phyloP scores from a whole-genome alignment of 2,888 invertebrate species.

The Oasisia sp. region DNA sequence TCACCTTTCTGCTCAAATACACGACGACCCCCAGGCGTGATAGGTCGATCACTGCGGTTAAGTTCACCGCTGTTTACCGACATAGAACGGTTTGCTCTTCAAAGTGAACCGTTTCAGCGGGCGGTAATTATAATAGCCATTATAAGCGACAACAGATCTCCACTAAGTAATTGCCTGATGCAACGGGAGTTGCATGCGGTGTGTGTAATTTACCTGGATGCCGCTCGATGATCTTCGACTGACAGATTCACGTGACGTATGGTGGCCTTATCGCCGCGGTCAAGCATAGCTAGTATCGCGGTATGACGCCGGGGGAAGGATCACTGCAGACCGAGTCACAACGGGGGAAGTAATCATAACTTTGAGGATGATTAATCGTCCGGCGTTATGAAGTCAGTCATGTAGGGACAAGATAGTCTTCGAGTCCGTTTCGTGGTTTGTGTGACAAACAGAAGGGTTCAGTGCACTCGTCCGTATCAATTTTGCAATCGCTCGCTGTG shows the following conservation, averaged over 20 bases:
- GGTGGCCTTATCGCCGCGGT: not conserved
- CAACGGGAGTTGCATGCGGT: not conserved
- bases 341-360: not conserved
- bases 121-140: not conserved
- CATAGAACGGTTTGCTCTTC: not conserved
- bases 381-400: not conserved
- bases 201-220: not conserved
- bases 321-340: not conserved
- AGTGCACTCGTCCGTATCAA: not conserved
- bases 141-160: not conserved
- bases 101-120: not conserved
- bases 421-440: not conserved
- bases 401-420: not conserved
- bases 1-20: not conserved
- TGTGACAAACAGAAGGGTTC: not conserved
- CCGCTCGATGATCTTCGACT: not conserved
- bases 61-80: not conserved
- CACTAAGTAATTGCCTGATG: conserved; percentile 8
- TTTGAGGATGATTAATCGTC: not conserved
- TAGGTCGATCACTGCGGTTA: not conserved
- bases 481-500: not conserved
- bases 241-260: not conserved
- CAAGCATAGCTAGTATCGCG: not conserved
- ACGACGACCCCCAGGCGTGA: not conserved
- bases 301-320: not conserved